Percentiles rank a stretch among this genome's conserved stretches.
These are phyloP conservation scores for Plectrocnemia conspersa DNA, from an alignment of 1,140 invertebrate genomes.

Conservation along the genomic window DNA sequence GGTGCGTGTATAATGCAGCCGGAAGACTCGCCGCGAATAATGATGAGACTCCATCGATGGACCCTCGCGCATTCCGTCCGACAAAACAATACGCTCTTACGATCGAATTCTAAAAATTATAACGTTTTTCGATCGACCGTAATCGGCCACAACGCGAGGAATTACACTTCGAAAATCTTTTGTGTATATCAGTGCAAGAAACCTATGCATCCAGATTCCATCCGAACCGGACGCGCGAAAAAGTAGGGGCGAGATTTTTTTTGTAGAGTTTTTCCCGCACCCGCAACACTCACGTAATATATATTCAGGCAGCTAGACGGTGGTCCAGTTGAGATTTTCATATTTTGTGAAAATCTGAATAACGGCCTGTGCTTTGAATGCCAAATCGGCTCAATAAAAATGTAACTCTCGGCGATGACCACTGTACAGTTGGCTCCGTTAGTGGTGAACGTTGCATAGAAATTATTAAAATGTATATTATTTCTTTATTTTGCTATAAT, in stretches of 20 bases:
- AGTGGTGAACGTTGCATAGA: conserved; percentile 5
- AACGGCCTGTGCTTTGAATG: conserved; percentile 36
- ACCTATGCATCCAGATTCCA: neutral
- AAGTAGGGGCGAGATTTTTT: conserved; percentile 10
- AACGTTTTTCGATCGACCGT: neutral
- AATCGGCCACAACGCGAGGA: neutral
- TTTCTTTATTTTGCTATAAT: too few relatives aligned
- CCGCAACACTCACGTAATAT: too few relatives aligned
- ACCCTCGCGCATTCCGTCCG: neutral
- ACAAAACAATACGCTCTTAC: neutral
- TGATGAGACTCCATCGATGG: too few relatives aligned
- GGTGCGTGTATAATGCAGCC: conserved; percentile 25
- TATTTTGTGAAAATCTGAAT: conserved; percentile 37
- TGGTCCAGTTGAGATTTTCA: conserved; percentile 35
- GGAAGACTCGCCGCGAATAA: conserved; percentile 25
- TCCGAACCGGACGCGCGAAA: neutral
- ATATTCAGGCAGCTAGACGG: neutral
- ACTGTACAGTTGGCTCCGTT: conserved; percentile 11
- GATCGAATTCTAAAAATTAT: neutral
- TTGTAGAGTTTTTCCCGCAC: conserved; percentile 9
- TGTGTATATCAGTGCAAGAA: neutral
- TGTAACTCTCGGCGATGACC: conserved; percentile 32
- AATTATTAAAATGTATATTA: too few relatives aligned
- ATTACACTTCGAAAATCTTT: neutral
- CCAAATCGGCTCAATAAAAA: conserved; percentile 36